These are phyloP conservation scores for Dolichotis patagonum DNA, from an alignment of 2,113 vertebrate genomes.

Conservation along the genomic window DNA sequence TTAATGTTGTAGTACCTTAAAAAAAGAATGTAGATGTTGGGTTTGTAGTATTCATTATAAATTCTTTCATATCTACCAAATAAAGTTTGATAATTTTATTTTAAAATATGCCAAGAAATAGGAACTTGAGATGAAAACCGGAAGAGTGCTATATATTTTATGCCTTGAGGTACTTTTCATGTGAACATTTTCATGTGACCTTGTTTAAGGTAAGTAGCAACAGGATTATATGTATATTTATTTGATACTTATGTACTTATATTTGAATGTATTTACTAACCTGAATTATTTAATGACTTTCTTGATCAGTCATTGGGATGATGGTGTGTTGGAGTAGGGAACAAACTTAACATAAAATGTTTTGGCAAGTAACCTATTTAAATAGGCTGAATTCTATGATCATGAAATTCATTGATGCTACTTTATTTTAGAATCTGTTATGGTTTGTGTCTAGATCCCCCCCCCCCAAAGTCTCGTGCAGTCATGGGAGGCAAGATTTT, in stretches of 20 bases:
- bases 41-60: background rate
- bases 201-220: background rate
- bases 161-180: background rate
- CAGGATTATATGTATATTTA: too few species aligned
- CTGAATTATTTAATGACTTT: background rate
- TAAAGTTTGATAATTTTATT: slow-evolving; percentile 8
- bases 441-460: background rate
- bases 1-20: background rate
- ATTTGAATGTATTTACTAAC: background rate
- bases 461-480: background rate
- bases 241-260: background rate
- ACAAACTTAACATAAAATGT: background rate
- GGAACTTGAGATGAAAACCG: slow-evolving; percentile 21
- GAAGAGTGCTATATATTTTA: slow-evolving; percentile 29
- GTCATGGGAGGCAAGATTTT: background rate
- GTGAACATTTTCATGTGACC: background rate
- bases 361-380: background rate
- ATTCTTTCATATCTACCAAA: slow-evolving; percentile 1
- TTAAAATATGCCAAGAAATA: background rate
- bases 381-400: background rate
- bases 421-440: background rate
- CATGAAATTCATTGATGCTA: background rate
- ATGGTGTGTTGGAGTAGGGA: background rate
- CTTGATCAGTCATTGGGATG: background rate
- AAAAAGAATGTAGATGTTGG: background rate